These are phyloP conservation scores for Solenodon paradoxus DNA, from an alignment of 2,113 vertebrate species.

Conservation along the genomic window DNA sequence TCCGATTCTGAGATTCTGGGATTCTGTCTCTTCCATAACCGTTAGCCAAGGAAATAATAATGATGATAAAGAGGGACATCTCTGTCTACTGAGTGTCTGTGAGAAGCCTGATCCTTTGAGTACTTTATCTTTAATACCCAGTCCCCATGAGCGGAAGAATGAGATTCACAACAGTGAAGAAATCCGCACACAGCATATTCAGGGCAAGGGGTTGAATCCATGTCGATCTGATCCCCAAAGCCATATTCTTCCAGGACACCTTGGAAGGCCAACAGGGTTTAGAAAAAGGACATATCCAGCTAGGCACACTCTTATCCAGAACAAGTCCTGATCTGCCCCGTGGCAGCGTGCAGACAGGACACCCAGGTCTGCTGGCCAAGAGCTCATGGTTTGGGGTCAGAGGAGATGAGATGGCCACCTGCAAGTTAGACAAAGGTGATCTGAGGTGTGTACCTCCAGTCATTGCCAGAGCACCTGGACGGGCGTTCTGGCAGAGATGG, in stretches of 20 bases:
- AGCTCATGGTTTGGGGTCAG: background rate
- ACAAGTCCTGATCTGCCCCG: background rate
- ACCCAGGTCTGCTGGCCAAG: background rate
- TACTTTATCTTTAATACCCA: background rate
- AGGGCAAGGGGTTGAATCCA: background rate
- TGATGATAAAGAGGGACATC: background rate
- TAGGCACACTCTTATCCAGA: background rate
- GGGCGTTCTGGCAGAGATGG: background rate
- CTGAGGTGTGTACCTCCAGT: background rate
- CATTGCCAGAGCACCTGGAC: accelerated
- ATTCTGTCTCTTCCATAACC: background rate
- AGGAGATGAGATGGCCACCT: background rate
- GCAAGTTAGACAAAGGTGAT: background rate
- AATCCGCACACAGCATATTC: background rate
- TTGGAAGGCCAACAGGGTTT: background rate
- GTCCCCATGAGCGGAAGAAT: background rate
- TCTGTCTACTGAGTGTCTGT: background rate
- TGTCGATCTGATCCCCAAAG: background rate
- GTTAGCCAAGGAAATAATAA: background rate
- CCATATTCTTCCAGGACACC: background rate
- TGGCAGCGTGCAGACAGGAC: background rate
- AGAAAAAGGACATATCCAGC: background rate
- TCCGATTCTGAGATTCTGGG: background rate
- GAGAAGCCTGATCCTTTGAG: background rate
- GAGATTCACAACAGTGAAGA: background rate